Percentiles rank a stretch among this genome's conserved stretches.
Conservation (phyloP, 2,797 vertebrate genomes). For the Champsocephalus gunnari region DNA sequence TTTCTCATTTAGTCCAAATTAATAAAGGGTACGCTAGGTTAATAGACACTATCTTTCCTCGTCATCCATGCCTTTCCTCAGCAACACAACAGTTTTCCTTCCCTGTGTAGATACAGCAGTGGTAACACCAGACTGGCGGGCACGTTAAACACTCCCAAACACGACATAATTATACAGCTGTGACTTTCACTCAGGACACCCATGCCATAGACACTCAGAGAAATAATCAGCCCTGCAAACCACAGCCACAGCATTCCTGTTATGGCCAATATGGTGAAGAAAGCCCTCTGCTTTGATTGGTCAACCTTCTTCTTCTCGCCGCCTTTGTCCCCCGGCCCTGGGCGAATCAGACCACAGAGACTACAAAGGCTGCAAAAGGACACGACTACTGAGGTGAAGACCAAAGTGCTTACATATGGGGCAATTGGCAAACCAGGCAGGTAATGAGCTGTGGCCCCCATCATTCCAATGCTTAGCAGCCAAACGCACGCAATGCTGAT, state of each 20-base stretch:
- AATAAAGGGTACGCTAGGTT: too few relatives aligned
- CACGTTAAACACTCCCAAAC: background rate
- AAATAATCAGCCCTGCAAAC: background rate
- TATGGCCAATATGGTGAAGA: slow-evolving; percentile 13
- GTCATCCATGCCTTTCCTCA: background rate
- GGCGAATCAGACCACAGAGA: slow-evolving; percentile 33
- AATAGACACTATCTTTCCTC: background rate
- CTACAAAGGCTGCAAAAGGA: slow-evolving; percentile 41
- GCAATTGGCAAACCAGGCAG: rapidly evolving
- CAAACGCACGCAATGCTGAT: slow-evolving; percentile 17
- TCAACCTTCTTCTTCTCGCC: background rate
- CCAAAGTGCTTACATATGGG: rapidly evolving
- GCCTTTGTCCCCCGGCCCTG: slow-evolving; percentile 1
- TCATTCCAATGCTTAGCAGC: background rate
- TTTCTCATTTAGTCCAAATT: too few relatives aligned
- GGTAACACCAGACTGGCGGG: background rate
- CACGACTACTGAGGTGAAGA: background rate
- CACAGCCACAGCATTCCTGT: background rate
- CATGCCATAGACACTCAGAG: rapidly evolving
- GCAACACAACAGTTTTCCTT: background rate
- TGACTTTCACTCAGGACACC: rapidly evolving
- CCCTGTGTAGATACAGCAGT: slow-evolving; percentile 5
- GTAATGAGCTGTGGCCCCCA: rapidly evolving
- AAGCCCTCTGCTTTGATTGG: slow-evolving; percentile 24
- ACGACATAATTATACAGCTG: rapidly evolving